Percentiles rank a stretch among this genome's conserved stretches.
phyloP scores from a whole-genome alignment of 2,113 vertebrate species.

The Barnardius zonarius region DNA sequence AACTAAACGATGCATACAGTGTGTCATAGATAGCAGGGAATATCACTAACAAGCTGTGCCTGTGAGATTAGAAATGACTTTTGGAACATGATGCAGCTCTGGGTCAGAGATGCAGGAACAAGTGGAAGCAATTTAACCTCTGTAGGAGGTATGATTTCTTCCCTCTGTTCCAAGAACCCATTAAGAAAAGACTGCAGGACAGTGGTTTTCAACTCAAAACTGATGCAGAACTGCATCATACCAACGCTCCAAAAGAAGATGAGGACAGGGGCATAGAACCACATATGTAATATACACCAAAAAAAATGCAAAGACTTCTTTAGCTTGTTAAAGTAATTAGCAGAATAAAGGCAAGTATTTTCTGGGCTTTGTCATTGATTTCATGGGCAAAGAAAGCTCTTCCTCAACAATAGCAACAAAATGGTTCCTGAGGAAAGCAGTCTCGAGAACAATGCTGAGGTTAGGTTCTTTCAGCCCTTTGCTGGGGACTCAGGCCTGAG shows the following conservation, averaged over 20 bases:
- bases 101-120: background rate
- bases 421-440: background rate
- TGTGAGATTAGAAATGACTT: background rate
- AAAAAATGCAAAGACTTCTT: background rate
- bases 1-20: background rate
- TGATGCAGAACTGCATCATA: background rate
- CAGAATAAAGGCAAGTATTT: background rate
- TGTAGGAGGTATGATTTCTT: background rate
- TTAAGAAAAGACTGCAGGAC: background rate
- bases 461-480: background rate
- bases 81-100: background rate
- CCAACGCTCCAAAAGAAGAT: background rate
- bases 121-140: background rate
- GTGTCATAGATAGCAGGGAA: background rate
- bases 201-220: background rate
- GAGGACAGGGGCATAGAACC: background rate
- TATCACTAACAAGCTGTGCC: background rate
- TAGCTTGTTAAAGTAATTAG: background rate
- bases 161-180: background rate
- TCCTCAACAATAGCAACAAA: background rate
- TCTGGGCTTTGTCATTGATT: background rate
- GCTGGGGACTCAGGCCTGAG: background rate
- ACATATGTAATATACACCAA: background rate
- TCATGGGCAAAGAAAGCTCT: background rate
- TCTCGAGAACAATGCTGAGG: accelerated